These are phyloP conservation scores for Oasisia sp. DNA, from an alignment of 2,888 invertebrate genomes.

Conservation along the genomic window DNA sequence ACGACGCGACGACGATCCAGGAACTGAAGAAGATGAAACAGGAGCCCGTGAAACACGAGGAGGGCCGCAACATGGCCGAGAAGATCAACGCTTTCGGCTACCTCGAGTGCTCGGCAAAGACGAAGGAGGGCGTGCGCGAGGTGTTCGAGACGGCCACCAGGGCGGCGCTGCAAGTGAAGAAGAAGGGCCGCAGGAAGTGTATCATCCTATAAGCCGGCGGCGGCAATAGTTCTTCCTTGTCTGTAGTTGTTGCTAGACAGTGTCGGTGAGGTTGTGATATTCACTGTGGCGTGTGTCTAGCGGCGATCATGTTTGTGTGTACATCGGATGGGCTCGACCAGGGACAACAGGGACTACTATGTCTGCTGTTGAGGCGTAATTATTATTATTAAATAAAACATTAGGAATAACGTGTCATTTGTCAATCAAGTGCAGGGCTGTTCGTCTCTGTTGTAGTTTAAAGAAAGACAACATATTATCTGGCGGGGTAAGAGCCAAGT, in stretches of 20 bases:
- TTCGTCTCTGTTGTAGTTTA: neutral
- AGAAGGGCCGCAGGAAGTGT: constrained; percentile 25
- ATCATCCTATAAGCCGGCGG: constrained; percentile 7
- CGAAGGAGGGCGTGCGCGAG: constrained; percentile 31
- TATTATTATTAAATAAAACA: neutral
- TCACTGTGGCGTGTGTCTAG: neutral
- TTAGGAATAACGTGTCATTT: neutral
- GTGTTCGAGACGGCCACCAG: constrained; percentile 33
- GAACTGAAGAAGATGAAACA: constrained; percentile 95
- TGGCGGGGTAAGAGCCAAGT: neutral
- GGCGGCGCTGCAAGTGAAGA: constrained; percentile 28
- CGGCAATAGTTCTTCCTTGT: neutral
- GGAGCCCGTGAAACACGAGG: constrained; percentile 96
- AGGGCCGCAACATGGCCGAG: constrained; percentile 96
- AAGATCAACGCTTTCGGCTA: constrained; percentile 79
- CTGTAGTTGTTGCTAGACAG: constrained; percentile 11
- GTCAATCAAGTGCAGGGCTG: constrained; percentile 7
- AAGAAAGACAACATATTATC: neutral
- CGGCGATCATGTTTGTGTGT: neutral
- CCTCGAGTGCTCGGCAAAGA: constrained; percentile 32
- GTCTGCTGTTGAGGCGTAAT: neutral
- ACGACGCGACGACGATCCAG: constrained; percentile 85
- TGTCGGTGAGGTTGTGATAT: constrained; percentile 12
- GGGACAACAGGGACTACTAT: neutral
- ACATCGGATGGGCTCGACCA: neutral